Percentiles rank a stretch among this genome's conserved stretches.
Conservation (phyloP, 2,113 vertebrate genomes). For the Tonatia bakeri region DNA sequence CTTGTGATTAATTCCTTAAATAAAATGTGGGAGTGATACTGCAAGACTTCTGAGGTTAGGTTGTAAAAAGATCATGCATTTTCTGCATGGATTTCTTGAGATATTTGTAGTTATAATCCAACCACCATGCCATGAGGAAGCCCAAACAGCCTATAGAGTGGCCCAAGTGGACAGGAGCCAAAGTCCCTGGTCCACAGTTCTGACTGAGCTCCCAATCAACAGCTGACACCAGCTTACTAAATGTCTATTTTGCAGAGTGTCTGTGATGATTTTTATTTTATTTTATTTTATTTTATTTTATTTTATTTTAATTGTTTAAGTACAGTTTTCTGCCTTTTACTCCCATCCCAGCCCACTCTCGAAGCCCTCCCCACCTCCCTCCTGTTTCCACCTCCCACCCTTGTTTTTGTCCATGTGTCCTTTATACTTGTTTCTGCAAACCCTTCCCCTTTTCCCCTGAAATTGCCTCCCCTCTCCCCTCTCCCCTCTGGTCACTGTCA, state of each 20-base stretch:
- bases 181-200: neutral
- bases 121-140: neutral
- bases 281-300: too few species aligned
- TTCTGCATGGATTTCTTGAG: neutral
- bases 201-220: neutral
- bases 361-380: too few species aligned
- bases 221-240: neutral
- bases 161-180: neutral
- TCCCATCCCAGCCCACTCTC: too few species aligned
- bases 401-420: too few species aligned
- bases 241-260: neutral
- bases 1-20: neutral
- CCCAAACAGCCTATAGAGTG: neutral
- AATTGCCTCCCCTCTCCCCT: too few species aligned
- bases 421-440: too few species aligned
- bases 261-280: neutral
- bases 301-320: too few species aligned
- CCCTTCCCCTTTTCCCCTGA: too few species aligned
- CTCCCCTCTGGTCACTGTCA: too few species aligned
- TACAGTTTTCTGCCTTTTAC: too few species aligned
- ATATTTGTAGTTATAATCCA: neutral
- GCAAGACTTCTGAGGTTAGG: neutral
- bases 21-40: neutral
- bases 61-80: neutral
- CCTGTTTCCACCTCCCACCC: too few species aligned